Base-by-base conservation (phyloP, 2,888 invertebrate species). In the Capitulum mitella region DNA sequence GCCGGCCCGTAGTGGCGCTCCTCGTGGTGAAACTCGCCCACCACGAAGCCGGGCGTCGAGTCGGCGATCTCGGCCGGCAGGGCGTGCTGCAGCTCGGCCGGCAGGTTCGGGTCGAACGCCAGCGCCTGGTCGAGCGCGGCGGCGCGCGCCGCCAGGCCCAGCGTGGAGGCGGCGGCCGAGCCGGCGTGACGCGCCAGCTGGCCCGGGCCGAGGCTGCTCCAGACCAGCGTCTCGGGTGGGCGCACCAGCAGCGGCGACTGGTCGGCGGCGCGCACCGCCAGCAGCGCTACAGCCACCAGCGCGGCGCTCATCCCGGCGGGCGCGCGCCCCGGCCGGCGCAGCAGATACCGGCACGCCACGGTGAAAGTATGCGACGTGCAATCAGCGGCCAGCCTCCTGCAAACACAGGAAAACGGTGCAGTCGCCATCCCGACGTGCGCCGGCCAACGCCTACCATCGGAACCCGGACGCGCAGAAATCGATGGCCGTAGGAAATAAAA, bases 41-140 rank as follows among this genome's bases (percentile, higher is more conserved):
- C 3, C 22, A 22, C 32, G 19, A 64, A 19, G 64, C 34, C 64
- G 34, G 64, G 22, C 26, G 1, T 37, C 26, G 37, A 0, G 10
- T 40, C 37, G 37, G 26, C 29, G 40, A 70, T 70, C 70, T 70
- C 70, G 22, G 10, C 37, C 40, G 70, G 70, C 40, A 70, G 19
- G 58, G 58, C 29, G 10, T 14, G 58, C 19, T 26, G 37, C 70
- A 70, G 70, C 37, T 26, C 70, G 70, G 70, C 22, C 40, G 70
- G 70, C 70, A 70, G 70, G 70, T 70, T 70, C 10, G 70, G 70
- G 70, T 70, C 70, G 70, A 64, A 64, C 32, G 64, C 32, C 29
- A 64, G 32, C 16, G 16, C 1, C 34, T 16, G 19, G 34, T 32
- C 64, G 32, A 14, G 1, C 0, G 29, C 10, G 34, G 29, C 32